Evolutionary conservation across 2,113 vertebrate species (phyloP).

Genomic region (Melospiza melodia): DNA sequence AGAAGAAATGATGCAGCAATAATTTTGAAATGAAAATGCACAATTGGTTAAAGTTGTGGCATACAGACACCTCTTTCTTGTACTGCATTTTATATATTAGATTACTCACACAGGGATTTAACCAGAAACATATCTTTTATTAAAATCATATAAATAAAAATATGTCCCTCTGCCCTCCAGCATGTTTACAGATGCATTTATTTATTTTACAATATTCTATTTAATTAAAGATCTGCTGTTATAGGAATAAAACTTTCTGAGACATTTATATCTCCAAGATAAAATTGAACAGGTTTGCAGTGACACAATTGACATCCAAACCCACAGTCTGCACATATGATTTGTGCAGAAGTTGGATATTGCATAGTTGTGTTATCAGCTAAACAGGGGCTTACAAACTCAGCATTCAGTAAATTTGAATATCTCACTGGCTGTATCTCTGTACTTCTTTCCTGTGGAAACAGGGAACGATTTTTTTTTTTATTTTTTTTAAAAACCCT

Average conservation of each 20-base stretch:
- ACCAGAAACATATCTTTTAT: conserved; percentile 55
- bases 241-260: conserved; percentile 35
- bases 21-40: not conserved
- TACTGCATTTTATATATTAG: not conserved
- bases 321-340: not conserved
- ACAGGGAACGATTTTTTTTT: not conserved
- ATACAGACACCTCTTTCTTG: not conserved
- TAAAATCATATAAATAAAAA: conserved; percentile 55
- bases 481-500: not conserved
- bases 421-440: not conserved
- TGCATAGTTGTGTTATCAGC: not conserved
- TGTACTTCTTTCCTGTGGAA: not conserved
- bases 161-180: conserved; percentile 45
- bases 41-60: not conserved
- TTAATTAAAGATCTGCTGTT: conserved; percentile 56
- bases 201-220: conserved; percentile 55
- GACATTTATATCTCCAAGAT: not conserved
- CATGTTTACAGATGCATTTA: conserved; percentile 48
- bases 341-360: not conserved
- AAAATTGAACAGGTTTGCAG: not conserved
- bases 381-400: not conserved
- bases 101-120: conserved; percentile 21
- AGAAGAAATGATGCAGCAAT: not conserved
- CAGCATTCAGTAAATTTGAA: not conserved
- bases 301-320: not conserved